Evolutionary conservation across 2,113 vertebrate species (phyloP), one percentile per base, ranked within the genome.

Genomic region (Nasalis larvatus): DNA sequence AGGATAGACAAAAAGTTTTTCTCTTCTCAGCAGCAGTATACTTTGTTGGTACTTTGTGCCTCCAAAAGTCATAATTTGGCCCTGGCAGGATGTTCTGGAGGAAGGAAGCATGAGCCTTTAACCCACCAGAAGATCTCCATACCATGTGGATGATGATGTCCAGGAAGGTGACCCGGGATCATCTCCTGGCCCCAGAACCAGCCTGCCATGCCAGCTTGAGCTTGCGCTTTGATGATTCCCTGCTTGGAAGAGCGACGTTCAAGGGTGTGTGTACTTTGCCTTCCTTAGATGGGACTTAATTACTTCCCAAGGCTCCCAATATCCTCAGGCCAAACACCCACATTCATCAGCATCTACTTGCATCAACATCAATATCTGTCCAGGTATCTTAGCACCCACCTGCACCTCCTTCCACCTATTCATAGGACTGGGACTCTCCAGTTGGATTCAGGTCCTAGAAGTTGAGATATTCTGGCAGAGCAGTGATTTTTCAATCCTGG

Each of bases 251-350:
- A 96, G 96, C 93, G 88, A 88, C 45, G 37, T 56, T 63, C 45
- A 49, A 37, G 91, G 68, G 66, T 56, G 60, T 82, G 76, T 88
- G 20, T 66, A 68, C 35, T 90, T 90, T 89, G 40, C 10, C 92
- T 97, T 88, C 69, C 47, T 85, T 35, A 9, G 17, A 83, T 91
- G 81, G 52, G 54, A 86, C 35, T 74, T 92, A 87, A 97, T 95
- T 96, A 78, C 42, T 81, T 96, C 37, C 86, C 81, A 95, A 92
- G 80, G 3, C 66, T 97, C 56, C 77, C 8, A 35, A 0, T 92
- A 40, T 32, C 94, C 78, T 88, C 42, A 78, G 52, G 85, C 45
- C 25, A 92, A 94, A 95, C 81, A 93, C 96, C 80, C 54, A 97
- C 69, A 85, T 47, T n/a, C 56, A 81, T 81, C 9, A 97, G 84